Conservation (phyloP, 1,140 invertebrate genomes). For the Drosophila nebulosa region DNA sequence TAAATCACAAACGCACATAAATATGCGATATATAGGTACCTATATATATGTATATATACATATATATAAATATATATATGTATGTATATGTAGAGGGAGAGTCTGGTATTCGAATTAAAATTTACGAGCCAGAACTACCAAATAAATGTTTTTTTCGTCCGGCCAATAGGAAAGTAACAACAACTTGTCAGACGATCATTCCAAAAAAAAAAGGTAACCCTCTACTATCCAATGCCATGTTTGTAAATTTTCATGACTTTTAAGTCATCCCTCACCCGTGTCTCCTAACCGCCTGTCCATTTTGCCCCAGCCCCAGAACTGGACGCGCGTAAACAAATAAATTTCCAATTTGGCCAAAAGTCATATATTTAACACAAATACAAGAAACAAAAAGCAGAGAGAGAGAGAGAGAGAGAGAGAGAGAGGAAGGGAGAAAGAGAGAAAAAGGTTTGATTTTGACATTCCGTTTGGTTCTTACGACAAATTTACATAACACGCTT, state of each 20-base stretch:
- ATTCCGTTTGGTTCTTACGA: slow-evolving; percentile 56
- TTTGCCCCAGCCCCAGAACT: slow-evolving; percentile 8
- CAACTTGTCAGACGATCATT: slow-evolving; percentile 54
- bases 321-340: slow-evolving; percentile 75
- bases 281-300: neutral
- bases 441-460: slow-evolving; percentile 55
- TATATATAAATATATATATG: slow-evolving; percentile 2
- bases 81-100: slow-evolving; percentile 44
- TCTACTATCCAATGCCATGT: slow-evolving; percentile 53
- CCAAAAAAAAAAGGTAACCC: slow-evolving; percentile 28
- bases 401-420: neutral
- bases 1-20: slow-evolving; percentile 77
- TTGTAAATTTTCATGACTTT: slow-evolving; percentile 79
- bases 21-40: slow-evolving; percentile 19
- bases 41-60: neutral
- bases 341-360: slow-evolving; percentile 75
- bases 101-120: slow-evolving; percentile 56
- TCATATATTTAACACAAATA: slow-evolving; percentile 64
- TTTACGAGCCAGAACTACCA: slow-evolving; percentile 70
- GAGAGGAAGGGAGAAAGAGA: neutral
- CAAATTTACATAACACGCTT: slow-evolving; percentile 74
- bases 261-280: slow-evolving; percentile 29
- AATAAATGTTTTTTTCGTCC: slow-evolving; percentile 32
- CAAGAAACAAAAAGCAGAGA: slow-evolving; percentile 18
- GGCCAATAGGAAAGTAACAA: slow-evolving; percentile 59